Base-by-base conservation (phyloP, 2,888 invertebrate genomes). In the Sipunculus nudus region DNA sequence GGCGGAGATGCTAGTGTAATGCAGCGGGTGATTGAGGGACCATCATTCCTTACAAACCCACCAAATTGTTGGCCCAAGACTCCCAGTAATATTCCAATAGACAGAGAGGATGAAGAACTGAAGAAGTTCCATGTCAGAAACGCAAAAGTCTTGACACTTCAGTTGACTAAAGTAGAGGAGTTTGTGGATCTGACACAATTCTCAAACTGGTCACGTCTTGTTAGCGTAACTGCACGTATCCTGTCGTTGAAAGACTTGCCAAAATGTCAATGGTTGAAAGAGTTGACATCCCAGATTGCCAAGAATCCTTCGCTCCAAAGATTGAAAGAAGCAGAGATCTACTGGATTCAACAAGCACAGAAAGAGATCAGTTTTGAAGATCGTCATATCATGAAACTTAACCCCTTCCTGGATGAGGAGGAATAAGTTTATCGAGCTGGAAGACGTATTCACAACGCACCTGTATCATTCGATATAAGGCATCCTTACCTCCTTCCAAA, bases 91-190 rank as follows among this genome's bases (percentile, higher is more conserved):
- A 39, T 53, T 39, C 8, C 6, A 46, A 21, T 53, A n/a, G 31
- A 53, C 48, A n/a, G 19, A 8, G 45, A 53, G 6, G 53, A 53
- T 31, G 19, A 4, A 13, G 53, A 53, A 26, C 13, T 53, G 50
- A 53, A 53, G 28, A 53, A 53, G 39, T 53, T 53, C 16, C 53
- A 53, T 25, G 53, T 53, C 13, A 4, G 48, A 25, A 53, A 53
- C 19, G 53, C 53, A 4, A 53, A 53, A 28, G 53, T 53, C 16
- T 31, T 53, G 40, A 31, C 53, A 53, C 4, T 26, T 4, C 47
- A 46, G 4, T 5, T 53, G 5, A 53, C 23, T 5, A 19, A n/a
- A 4, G 10, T 10, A 10, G 6, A 53, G 29, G 47, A 45, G 16
- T 10, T 53, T 21, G 48, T 53, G n/a, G 53, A 53, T 32, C 49